These are phyloP conservation scores for Tipula vernalis DNA, from an alignment of 2,888 invertebrate genomes.

Conservation along the genomic window DNA sequence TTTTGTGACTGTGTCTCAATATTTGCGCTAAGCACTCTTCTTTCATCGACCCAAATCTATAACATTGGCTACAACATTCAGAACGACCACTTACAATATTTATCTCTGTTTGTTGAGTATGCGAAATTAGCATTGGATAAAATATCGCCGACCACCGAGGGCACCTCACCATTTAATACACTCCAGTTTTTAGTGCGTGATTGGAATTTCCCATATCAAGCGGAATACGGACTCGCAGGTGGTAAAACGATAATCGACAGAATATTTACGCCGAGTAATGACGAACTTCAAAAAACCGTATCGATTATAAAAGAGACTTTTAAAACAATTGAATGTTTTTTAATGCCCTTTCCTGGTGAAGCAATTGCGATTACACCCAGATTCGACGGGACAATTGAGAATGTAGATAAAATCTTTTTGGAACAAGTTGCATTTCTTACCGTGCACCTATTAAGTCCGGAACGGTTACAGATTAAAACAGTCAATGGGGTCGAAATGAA, in stretches of 20 bases:
- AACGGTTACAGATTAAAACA: constrained; percentile 11
- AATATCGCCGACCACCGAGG: background rate
- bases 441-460: background rate
- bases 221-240: background rate
- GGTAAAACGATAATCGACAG: background rate
- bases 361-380: constrained; percentile 5
- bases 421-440: background rate
- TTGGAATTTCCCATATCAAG: constrained; percentile 10
- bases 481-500: constrained; percentile 11
- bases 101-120: constrained; percentile 11
- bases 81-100: constrained; percentile 12
- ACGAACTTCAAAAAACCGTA: background rate
- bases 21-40: constrained; percentile 14
- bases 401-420: constrained; percentile 14
- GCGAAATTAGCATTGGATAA: constrained; percentile 9
- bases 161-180: constrained; percentile 9
- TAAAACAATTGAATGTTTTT: constrained; percentile 11
- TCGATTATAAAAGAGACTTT: background rate
- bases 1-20: constrained; percentile 11
- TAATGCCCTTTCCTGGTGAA: constrained; percentile 15
- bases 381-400: constrained; percentile 7
- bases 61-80: constrained; percentile 12
- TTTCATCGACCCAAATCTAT: constrained; percentile 13
- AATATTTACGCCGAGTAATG: background rate
- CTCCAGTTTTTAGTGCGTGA: constrained; percentile 12